A percentile compares a stretch with the other conserved stretches of the same genome.
phyloP scores from a whole-genome alignment of 2,113 vertebrate genomes.

The Onychostoma macrolepis region DNA sequence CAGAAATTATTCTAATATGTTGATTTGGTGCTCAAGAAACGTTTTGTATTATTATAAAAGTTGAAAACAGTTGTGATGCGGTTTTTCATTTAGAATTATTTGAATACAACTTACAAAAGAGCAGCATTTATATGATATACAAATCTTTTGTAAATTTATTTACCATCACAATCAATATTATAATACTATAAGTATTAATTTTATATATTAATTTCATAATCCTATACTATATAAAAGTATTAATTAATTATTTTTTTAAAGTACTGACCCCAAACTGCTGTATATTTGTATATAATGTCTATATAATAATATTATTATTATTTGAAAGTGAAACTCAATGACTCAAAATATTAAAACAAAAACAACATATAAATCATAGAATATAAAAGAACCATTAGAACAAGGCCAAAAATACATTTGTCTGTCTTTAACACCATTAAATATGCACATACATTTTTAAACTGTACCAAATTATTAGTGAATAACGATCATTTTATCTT shows the following conservation, averaged over 20 bases:
- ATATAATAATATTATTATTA: not conserved
- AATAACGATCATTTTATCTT: not conserved
- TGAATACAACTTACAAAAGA: not conserved
- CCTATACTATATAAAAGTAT: not conserved
- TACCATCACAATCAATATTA: not conserved
- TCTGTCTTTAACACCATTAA: not conserved
- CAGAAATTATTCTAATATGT: not conserved
- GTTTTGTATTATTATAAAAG: not conserved
- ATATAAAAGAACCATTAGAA: not conserved
- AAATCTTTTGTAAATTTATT: not conserved
- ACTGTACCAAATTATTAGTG: not conserved
- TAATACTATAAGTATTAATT: too few species aligned
- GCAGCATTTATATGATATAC: not conserved
- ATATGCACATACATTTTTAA: not conserved
- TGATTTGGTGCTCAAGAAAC: not conserved
- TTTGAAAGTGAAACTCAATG: not conserved
- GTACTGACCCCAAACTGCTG: not conserved
- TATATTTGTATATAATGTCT: not conserved
- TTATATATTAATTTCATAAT: too few species aligned
- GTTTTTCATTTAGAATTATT: not conserved
- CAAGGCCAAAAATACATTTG: not conserved
- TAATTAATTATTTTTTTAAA: not conserved
- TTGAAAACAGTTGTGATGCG: not conserved
- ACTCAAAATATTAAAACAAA: not conserved
- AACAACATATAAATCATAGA: too few species aligned